These are phyloP conservation scores for Circaetus cinerascens DNA, from an alignment of 2,113 vertebrate species.

Conservation along the genomic window DNA sequence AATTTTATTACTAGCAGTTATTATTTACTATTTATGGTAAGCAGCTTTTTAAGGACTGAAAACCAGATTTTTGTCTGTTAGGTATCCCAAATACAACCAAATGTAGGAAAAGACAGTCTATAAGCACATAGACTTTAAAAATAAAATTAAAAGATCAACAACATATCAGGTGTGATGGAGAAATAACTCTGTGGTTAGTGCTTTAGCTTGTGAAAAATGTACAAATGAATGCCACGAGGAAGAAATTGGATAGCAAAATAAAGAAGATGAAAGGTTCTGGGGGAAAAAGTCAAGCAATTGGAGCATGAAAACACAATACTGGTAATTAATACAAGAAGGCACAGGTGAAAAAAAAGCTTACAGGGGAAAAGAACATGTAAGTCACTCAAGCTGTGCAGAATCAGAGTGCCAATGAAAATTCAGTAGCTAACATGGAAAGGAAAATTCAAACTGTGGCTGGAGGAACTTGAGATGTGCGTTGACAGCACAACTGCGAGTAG, in stretches of 20 bases:
- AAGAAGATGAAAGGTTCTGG: background rate
- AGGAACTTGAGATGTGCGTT: conserved; percentile 23
- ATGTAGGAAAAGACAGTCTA: background rate
- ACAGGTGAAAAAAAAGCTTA: background rate
- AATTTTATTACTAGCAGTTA: background rate
- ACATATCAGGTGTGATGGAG: background rate
- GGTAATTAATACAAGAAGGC: conserved; percentile 25
- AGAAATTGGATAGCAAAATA: background rate
- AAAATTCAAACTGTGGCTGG: conserved; percentile 6
- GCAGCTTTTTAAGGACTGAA: background rate
- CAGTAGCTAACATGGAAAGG: conserved; percentile 5
- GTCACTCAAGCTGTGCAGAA: conserved; percentile 23
- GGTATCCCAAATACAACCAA: background rate
- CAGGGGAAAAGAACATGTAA: background rate
- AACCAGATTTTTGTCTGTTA: background rate
- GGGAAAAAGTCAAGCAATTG: background rate
- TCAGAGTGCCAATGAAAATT: conserved; percentile 30
- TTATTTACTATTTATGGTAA: background rate
- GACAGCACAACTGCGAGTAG: conserved; percentile 32
- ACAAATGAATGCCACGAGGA: background rate
- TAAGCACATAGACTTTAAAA: background rate
- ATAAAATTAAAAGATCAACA: background rate
- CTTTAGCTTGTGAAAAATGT: background rate
- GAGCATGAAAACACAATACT: background rate
- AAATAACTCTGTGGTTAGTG: background rate